Conservation (phyloP, 2,888 invertebrate genomes). For the Pseudococcus jackbeardsleyi region DNA sequence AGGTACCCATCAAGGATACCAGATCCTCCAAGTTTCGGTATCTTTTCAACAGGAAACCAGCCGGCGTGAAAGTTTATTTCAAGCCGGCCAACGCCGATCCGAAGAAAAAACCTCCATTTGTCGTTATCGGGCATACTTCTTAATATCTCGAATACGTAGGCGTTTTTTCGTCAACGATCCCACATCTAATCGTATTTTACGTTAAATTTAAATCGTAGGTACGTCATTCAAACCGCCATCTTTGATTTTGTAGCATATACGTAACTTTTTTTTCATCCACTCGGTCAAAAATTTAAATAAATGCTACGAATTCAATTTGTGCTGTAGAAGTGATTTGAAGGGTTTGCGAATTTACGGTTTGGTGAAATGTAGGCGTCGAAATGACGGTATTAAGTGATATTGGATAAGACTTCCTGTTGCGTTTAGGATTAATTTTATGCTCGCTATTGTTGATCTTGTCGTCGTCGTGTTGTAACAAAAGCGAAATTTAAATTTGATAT, state of each 20-base stretch:
- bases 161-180: too few species aligned
- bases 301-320: too few species aligned
- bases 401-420: background rate
- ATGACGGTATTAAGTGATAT: background rate
- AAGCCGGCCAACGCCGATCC: constrained; percentile 56
- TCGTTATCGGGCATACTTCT: constrained; percentile 35
- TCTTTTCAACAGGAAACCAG: constrained; percentile 50
- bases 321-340: too few species aligned
- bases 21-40: constrained; percentile 55
- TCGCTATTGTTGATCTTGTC: background rate
- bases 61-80: constrained; percentile 55
- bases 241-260: too few species aligned
- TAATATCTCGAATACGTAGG: background rate
- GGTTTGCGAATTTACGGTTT: too few species aligned
- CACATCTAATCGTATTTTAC: too few species aligned
- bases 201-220: too few species aligned
- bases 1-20: constrained; percentile 42
- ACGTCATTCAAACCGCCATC: too few species aligned
- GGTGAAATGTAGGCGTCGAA: background rate
- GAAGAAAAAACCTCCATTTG: constrained; percentile 59
- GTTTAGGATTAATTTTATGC: background rate
- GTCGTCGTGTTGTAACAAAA: background rate
- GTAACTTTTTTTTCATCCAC: too few species aligned
- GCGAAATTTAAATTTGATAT: constrained; percentile 16
- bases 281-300: too few species aligned